Evolutionary conservation across 2,797 vertebrate genomes (phyloP).

Genomic region (Loris lydekkerianus): DNA sequence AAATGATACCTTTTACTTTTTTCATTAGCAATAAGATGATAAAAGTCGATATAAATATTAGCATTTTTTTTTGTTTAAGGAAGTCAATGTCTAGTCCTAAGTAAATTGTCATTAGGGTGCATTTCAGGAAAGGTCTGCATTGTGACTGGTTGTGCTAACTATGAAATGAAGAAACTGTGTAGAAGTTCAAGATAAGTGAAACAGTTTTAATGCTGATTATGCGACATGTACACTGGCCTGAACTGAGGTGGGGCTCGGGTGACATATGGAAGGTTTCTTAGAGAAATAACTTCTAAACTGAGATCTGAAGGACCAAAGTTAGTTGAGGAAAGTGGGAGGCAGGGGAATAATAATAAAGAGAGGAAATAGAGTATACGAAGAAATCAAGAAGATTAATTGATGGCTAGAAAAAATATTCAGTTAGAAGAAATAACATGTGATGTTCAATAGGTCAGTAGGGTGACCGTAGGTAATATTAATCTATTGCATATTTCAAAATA

Average conservation of each 20-base stretch:
- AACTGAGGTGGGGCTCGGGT: fast-evolving
- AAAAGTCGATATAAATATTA: slow-evolving; percentile 32
- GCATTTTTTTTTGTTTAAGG: slow-evolving; percentile 25
- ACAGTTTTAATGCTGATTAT: background rate
- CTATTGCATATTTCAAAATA: background rate
- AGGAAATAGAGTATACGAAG: background rate
- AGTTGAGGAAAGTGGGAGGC: background rate
- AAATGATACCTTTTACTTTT: slow-evolving; percentile 20
- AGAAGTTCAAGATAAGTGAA: background rate
- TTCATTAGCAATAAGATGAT: background rate
- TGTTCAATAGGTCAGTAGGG: background rate
- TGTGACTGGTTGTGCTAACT: background rate
- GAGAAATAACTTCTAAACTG: background rate
- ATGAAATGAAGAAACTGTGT: background rate
- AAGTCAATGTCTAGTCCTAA: background rate
- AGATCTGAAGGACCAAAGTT: background rate
- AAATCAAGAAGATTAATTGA: background rate
- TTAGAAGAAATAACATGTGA: background rate
- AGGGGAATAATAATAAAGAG: background rate
- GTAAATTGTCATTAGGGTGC: background rate
- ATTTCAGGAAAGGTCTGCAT: background rate
- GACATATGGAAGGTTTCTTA: background rate
- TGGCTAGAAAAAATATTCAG: background rate
- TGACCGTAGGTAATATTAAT: background rate
- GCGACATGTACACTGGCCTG: fast-evolving